Evolutionary conservation across 2,797 vertebrate species (phyloP), one percentile per base, ranked within the genome.

Genomic region (Dermochelys coriacea): DNA sequence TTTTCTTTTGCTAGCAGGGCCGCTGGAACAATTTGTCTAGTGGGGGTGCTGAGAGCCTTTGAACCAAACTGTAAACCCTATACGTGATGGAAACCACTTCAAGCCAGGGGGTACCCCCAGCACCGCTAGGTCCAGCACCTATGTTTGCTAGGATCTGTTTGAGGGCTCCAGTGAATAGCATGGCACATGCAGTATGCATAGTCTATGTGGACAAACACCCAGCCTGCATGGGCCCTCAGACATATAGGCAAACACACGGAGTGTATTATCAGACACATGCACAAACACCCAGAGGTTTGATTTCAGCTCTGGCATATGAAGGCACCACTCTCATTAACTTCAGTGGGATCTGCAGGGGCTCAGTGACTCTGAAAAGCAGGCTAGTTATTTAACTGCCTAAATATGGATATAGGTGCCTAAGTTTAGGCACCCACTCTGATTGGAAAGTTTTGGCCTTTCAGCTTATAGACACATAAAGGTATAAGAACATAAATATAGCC

Each of bases 291-390:
- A 47, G 5, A 77, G 74, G 45, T 47, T 77, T 49, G 45, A 77
- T 77, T 91, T 74, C 25, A 84, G 50, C 23, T 12, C 34, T 51
- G 57, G 31, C 31, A 47, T 51, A 54, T n/a, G 11, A 85, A 71
- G 54, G 75, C 31, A 31, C 47, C 59, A 37, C 31, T 55, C n/a
- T n/a, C 25, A 45, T 8, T 59, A n/a, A 88, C n/a, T 16, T 54
- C 16, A 0, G 5, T 21, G 71, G 85, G 41, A 82, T 87, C 41
- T 0, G 1, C 1, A 2, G 37, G n/a, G 55, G 49, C 25, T 34
- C 68, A 25, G 51, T 15, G 74, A 23, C 45, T 14, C 23, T 1
- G 0, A n/a, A 47, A 80, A n/a, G 6, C 37, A 59, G 54, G 4
- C 37, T 74, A 55, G 68, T 55, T 0, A 0, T 41, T 57, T 37